Percentiles rank a stretch among this genome's conserved stretches.
phyloP scores from a whole-genome alignment of 2,797 vertebrate genomes.

The Carduelis carduelis region DNA sequence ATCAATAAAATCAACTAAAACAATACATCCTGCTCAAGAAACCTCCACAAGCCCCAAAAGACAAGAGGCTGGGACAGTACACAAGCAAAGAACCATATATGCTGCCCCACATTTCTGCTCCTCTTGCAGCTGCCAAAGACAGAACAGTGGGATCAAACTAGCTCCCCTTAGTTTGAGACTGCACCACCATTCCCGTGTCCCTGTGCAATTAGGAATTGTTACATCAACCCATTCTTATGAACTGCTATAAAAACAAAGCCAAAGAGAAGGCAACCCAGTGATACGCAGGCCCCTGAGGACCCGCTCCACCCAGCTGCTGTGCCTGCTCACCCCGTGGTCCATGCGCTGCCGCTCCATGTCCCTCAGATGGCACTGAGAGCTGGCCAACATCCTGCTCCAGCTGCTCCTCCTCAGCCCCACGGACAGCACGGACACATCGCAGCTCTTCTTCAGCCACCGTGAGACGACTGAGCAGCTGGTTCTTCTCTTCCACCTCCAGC shows the following conservation, averaged over 20 bases:
- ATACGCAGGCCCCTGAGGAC: neutral
- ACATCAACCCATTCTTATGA: neutral
- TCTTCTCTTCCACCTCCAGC: constrained; percentile 63
- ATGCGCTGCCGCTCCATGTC: neutral
- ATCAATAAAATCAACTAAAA: neutral
- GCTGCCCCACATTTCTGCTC: neutral
- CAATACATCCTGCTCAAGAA: neutral
- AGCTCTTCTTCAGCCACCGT: constrained; percentile 47
- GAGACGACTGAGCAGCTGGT: constrained; percentile 17
- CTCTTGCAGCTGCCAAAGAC: neutral
- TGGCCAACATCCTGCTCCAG: constrained; percentile 69
- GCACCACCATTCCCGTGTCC: neutral
- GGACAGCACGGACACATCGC: neutral
- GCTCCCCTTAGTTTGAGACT: neutral
- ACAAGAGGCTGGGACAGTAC: neutral
- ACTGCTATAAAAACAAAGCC: neutral
- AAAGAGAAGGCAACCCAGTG: neutral
- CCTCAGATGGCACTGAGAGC: neutral
- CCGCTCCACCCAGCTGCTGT: neutral
- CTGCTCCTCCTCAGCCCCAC: constrained; percentile 68
- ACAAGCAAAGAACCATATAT: neutral
- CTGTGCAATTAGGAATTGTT: neutral
- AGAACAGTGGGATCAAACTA: fast-evolving
- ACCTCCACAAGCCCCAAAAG: neutral
- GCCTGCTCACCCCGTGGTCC: constrained; percentile 56